phyloP scores from a whole-genome alignment of 1,140 invertebrate genomes.

The Laodelphax striatellus region DNA sequence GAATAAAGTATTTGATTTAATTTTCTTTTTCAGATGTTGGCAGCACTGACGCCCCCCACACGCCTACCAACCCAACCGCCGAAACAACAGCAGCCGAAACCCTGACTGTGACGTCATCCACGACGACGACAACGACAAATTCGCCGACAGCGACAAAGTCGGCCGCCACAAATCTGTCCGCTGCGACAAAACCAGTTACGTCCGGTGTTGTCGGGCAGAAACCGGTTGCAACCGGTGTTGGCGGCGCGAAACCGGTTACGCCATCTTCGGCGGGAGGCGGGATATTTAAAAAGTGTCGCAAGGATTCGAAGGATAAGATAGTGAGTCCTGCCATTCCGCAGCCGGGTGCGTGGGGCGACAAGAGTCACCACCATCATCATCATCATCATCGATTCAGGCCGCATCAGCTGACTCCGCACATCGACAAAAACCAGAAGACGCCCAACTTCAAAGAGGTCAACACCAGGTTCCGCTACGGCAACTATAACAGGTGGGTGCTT shows the following conservation, averaged over 20 bases:
- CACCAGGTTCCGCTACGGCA: conserved; percentile 80
- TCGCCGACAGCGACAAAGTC: background rate
- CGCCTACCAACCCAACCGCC: no score
- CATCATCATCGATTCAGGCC: conserved; percentile 26
- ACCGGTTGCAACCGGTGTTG: no score
- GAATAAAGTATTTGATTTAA: no score
- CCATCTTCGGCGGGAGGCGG: background rate
- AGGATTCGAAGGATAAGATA: conserved; percentile 64
- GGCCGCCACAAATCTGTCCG: background rate
- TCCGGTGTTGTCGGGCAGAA: background rate
- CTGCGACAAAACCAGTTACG: no score
- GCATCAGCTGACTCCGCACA: conserved; percentile 18
- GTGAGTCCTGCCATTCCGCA: conserved; percentile 86
- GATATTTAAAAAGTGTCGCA: background rate
- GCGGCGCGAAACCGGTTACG: background rate
- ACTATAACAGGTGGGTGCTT: conserved; percentile 68
- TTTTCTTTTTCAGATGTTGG: no score
- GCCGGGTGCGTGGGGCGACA: conserved; percentile 62
- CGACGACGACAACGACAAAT: background rate
- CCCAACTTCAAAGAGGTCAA: conserved; percentile 64
- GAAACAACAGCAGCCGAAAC: background rate
- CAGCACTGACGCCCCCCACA: no score
- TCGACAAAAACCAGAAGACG: conserved; percentile 31
- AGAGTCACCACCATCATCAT: conserved; percentile 24
- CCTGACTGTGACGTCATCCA: conserved; percentile 12